These are phyloP conservation scores for Maniola hyperantus DNA, from an alignment of 2,888 invertebrate species.

Conservation along the genomic window DNA sequence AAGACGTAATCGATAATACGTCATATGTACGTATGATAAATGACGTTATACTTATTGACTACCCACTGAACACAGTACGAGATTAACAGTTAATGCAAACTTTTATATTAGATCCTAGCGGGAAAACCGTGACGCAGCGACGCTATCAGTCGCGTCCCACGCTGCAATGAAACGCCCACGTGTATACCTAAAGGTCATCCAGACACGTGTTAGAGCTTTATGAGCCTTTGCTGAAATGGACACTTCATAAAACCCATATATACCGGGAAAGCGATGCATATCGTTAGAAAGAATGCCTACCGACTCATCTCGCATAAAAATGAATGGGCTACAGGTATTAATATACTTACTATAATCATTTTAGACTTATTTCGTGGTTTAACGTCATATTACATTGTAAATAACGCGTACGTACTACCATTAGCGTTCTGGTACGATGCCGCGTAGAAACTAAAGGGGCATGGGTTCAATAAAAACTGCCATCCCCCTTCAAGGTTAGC, in stretches of 20 bases:
- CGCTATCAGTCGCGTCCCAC: constrained; percentile 10
- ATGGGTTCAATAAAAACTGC: too few relatives aligned
- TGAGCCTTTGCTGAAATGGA: constrained; percentile 12
- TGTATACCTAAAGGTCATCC: constrained; percentile 18
- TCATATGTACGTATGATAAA: background rate
- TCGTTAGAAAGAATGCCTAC: background rate
- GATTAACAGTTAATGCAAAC: background rate
- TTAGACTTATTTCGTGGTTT: too few relatives aligned
- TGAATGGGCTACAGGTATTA: background rate
- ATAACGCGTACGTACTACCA: too few relatives aligned
- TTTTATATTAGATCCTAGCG: constrained; percentile 12
- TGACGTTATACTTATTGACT: background rate
- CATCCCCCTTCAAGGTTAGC: too few relatives aligned
- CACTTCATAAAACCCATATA: constrained; percentile 8
- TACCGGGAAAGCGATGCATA: background rate
- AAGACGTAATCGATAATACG: background rate
- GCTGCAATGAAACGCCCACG: constrained; percentile 17
- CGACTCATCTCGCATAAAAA: background rate
- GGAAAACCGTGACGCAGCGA: constrained; percentile 7
- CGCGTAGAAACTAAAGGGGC: too few relatives aligned
- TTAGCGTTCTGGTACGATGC: too few relatives aligned
- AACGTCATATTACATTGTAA: too few relatives aligned
- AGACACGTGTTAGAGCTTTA: constrained; percentile 9
- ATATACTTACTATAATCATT: too few relatives aligned
- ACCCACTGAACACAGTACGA: background rate